Base-by-base conservation (phyloP, 2,888 invertebrate genomes). In the Oasisia sp. region DNA sequence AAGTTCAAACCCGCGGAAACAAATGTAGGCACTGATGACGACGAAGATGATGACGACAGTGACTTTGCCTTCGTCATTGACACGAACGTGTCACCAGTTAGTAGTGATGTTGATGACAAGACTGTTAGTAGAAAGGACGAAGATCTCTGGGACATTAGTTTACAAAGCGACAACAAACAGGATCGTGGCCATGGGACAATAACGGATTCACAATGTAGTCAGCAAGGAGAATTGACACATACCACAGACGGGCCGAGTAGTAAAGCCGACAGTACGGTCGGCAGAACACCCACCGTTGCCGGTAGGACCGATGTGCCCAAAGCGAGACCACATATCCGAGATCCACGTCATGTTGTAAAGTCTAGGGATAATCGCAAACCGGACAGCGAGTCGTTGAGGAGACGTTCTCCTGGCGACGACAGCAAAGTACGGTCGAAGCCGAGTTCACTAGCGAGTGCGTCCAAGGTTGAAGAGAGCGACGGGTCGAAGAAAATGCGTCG, bases 11-110 rank as follows among this genome's bases (percentile, higher is more conserved):
- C 74, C 0, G n/a, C 74, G 19, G 74, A 74, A 19, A 74, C 74
- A 74, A 74, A 19, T 74, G 7, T 74, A 19, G 74, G 7, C 27
- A 19, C 19, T 74, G 74, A n/a, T 74, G 74, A 74, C 74, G 74
- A 74, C 74, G 27, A 19, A 74, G 74, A 19, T 27, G 74, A 27
- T 74, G 74, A 19, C 74, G 2, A 19, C 74, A 19, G 74, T 74
- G 74, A 74, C n/a, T 74, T 74, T n/a, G 74, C 74, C 74, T 74
- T 74, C n/a, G 74, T 74, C 74, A 74, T 74, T 7, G 74, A 74
- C 27, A 74, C 74, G n/a, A 74, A 74, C 74, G 74, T 74, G 74
- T 74, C 74, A 19, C 74, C 74, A 74, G 74, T 74, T 27, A 74
- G 74, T 27, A 74, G 74, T 74, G 74, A 74, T n/a, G 27, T 74